Conservation (phyloP, 2,888 invertebrate genomes). For the Baronia brevicornis region DNA sequence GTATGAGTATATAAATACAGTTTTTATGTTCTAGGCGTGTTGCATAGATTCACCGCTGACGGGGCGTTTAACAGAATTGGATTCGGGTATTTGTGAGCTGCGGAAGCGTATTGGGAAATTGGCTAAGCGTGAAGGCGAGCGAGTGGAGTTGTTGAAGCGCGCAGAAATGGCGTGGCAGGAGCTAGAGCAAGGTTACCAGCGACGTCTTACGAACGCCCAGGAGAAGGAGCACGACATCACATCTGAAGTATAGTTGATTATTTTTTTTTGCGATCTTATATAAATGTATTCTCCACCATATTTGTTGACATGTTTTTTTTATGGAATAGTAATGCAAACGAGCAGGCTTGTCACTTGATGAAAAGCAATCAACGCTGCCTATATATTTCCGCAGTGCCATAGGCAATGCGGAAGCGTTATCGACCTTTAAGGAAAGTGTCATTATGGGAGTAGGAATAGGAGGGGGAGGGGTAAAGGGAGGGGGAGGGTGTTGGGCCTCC, state of each 20-base stretch:
- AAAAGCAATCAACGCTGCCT: no score
- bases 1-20: no score
- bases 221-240: slow-evolving; percentile 50
- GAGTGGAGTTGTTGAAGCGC: slow-evolving; percentile 49
- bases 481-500: no score
- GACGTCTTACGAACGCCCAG: slow-evolving; percentile 35
- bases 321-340: no score
- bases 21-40: slow-evolving; percentile 37
- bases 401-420: no score
- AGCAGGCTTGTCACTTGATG: no score
- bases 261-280: neutral
- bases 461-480: no score
- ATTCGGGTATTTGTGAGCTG: slow-evolving; percentile 34
- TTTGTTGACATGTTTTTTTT: no score
- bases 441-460: no score
- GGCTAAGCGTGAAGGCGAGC: slow-evolving; percentile 47
- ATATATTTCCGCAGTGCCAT: no score
- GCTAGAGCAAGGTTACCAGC: slow-evolving; percentile 50
- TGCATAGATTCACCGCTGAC: slow-evolving; percentile 39
- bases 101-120: slow-evolving; percentile 38
- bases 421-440: no score
- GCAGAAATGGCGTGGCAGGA: slow-evolving; percentile 62
- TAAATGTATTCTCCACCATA: neutral
- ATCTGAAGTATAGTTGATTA: slow-evolving; percentile 33
- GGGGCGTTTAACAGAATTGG: slow-evolving; percentile 36